phyloP scores from a whole-genome alignment of 2,113 vertebrate species.

The Podiceps cristatus region DNA sequence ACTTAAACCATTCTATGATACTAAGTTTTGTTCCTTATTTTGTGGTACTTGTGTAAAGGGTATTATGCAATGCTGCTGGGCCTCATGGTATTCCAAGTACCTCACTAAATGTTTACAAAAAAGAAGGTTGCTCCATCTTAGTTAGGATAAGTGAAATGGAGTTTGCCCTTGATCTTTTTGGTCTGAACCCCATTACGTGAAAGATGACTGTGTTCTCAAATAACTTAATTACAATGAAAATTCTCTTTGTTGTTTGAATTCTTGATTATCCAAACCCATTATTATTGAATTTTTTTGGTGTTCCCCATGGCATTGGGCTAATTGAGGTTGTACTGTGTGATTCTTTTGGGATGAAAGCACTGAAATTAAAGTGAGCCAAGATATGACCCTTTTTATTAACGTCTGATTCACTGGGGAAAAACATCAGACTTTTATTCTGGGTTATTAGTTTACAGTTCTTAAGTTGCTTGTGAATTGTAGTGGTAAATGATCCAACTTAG shows the following conservation, averaged over 20 bases:
- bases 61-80: neutral
- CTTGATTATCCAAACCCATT: slow-evolving; percentile 26
- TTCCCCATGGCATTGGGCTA: neutral
- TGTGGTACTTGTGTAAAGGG: neutral
- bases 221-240: slow-evolving; percentile 42
- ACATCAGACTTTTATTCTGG: slow-evolving; percentile 29
- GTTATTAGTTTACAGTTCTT: slow-evolving; percentile 40
- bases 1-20: no score
- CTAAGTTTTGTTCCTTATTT: neutral
- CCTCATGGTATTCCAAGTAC: accelerated
- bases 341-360: slow-evolving; percentile 36
- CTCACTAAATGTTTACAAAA: neutral
- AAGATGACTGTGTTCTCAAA: neutral
- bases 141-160: neutral
- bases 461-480: neutral
- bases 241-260: slow-evolving; percentile 32
- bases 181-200: neutral
- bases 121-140: neutral
- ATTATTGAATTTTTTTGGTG: slow-evolving; percentile 19
- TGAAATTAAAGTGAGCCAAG: slow-evolving; percentile 50
- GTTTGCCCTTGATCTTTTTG: slow-evolving; percentile 12
- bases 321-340: slow-evolving; percentile 17
- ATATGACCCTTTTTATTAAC: slow-evolving; percentile 48
- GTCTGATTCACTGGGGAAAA: neutral
- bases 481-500: neutral